These are phyloP conservation scores for Gopherus evgoodei DNA, from an alignment of 2,113 vertebrate genomes.

Conservation along the genomic window DNA sequence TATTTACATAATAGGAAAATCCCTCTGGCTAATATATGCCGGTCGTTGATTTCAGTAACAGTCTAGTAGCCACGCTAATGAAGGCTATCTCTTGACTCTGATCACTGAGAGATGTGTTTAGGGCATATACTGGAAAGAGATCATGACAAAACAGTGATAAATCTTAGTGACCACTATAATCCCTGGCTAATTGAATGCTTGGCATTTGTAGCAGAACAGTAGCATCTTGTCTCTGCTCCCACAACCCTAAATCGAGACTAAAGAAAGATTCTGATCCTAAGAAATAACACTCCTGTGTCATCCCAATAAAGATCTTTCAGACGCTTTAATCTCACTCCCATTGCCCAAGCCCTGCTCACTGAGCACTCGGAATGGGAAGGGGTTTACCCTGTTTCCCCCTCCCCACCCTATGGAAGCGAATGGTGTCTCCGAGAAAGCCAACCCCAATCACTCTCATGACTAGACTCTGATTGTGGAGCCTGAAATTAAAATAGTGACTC, in stretches of 20 bases:
- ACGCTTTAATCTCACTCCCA: accelerated
- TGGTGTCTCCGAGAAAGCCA: neutral
- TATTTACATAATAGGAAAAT: neutral
- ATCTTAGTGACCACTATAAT: neutral
- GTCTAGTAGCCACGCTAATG: too few species aligned
- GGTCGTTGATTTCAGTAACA: neutral
- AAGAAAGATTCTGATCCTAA: neutral
- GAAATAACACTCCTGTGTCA: neutral
- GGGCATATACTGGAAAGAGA: neutral
- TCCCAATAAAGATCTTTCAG: neutral
- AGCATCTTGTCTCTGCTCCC: neutral
- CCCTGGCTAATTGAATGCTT: neutral
- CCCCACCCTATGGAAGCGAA: neutral
- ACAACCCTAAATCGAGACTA: neutral
- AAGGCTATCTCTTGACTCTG: too few species aligned
- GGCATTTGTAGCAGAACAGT: neutral
- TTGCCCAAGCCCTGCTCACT: accelerated
- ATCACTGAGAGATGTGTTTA: neutral
- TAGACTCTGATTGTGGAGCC: too few species aligned
- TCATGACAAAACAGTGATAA: neutral
- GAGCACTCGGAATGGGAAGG: neutral
- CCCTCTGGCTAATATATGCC: neutral
- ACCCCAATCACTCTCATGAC: too few species aligned
- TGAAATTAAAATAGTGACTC: neutral
- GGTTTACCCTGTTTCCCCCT: neutral